Evolutionary conservation across 2,113 vertebrate species (phyloP).

Genomic region (Entomyzon cyanotis): DNA sequence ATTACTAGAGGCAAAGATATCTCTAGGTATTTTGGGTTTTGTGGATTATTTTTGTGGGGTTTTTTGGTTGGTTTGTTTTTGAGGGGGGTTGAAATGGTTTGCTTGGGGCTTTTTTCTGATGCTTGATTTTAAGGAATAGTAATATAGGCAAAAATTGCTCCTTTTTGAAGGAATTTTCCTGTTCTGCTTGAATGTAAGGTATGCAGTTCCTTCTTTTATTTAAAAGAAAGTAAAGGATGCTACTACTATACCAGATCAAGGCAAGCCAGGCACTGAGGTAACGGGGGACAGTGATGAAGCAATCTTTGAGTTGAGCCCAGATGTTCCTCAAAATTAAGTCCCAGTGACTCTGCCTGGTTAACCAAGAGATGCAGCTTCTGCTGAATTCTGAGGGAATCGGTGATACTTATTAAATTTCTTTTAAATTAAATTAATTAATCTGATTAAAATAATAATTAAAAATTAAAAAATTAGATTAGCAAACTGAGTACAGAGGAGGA

Average conservation of each 20-base stretch:
- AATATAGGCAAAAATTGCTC: background rate
- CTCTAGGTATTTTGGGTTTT: accelerated
- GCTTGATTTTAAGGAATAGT: background rate
- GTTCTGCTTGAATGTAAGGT: background rate
- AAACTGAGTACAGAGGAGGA: background rate
- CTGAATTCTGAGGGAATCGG: background rate
- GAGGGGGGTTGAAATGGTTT: background rate
- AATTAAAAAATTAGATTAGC: background rate
- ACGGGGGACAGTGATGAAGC: background rate
- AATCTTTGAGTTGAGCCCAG: background rate
- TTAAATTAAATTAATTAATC: too few relatives aligned
- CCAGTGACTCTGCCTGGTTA: background rate
- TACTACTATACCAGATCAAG: background rate
- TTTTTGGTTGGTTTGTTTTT: background rate
- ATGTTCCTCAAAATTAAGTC: background rate
- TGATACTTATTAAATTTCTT: background rate
- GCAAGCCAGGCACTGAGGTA: background rate
- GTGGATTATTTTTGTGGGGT: background rate
- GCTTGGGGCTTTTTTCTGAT: background rate
- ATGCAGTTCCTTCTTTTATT: background rate
- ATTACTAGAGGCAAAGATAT: background rate
- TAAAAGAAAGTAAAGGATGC: background rate
- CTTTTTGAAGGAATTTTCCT: background rate
- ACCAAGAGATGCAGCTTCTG: background rate
- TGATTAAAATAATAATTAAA: too few relatives aligned